These are phyloP conservation scores for Eustalomyia histrio DNA, from an alignment of 2,888 invertebrate genomes.

Conservation along the genomic window DNA sequence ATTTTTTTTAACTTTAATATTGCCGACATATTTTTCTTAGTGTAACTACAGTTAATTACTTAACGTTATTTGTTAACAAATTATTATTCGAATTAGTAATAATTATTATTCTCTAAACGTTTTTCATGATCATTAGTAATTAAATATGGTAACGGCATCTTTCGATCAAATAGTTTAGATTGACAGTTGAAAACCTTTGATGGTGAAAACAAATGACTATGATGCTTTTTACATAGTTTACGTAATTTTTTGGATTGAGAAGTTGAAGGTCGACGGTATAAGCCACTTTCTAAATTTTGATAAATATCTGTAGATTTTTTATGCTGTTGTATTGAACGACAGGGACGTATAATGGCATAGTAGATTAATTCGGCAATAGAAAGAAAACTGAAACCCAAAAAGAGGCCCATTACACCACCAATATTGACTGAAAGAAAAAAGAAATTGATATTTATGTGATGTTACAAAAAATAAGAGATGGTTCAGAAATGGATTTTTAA, in stretches of 20 bases:
- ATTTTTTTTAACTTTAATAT: too few species aligned
- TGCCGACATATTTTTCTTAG: too few species aligned
- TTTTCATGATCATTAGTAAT: neutral
- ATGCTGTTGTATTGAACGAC: constrained; percentile 70
- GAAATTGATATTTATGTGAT: neutral
- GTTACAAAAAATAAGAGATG: neutral
- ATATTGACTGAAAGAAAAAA: constrained; percentile 84
- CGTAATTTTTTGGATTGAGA: neutral
- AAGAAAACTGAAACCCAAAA: constrained; percentile 89
- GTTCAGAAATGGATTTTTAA: neutral
- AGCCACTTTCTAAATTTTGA: neutral
- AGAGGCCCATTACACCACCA: constrained; percentile 87
- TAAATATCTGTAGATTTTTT: neutral
- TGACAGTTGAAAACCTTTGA: neutral
- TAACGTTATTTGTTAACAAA: too few species aligned
- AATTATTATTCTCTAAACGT: neutral
- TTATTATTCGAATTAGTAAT: neutral
- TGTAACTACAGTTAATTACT: too few species aligned
- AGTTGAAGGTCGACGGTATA: neutral
- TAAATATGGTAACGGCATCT: neutral
- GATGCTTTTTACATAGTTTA: neutral
- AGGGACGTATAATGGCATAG: constrained; percentile 83
- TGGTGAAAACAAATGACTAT: neutral
- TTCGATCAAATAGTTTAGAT: neutral
- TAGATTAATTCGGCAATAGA: constrained; percentile 87